Percentiles rank a stretch among this genome's conserved stretches.
phyloP scores from a whole-genome alignment of 2,888 invertebrate genomes.

The Terebella lapidaria region DNA sequence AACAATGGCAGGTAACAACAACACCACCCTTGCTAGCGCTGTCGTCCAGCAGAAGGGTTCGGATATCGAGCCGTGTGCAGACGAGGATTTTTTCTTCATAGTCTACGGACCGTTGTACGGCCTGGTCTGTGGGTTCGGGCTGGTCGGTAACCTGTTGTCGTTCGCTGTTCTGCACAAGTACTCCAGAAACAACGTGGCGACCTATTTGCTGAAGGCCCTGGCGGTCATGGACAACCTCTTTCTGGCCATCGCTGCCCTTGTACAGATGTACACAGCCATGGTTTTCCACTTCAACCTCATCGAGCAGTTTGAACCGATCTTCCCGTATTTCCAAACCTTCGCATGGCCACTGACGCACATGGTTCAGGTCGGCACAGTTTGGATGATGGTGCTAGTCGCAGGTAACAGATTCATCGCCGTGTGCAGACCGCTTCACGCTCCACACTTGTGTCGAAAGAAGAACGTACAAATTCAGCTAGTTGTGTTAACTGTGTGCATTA shows the following conservation, averaged over 20 bases:
- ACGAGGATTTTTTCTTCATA: conserved; percentile 25
- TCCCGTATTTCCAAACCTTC: conserved; percentile 20
- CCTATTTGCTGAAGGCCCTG: conserved; percentile 24
- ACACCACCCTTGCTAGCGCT: too few species aligned
- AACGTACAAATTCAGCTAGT: conserved; percentile 23
- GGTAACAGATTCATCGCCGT: conserved; percentile 28
- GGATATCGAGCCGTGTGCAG: conserved; percentile 7
- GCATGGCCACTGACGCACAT: conserved; percentile 26
- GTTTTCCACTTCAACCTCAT: conserved; percentile 17
- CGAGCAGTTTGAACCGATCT: conserved; percentile 21
- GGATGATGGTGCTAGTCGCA: conserved; percentile 30
- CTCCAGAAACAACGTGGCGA: conserved; percentile 22
- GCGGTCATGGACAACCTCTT: conserved; percentile 27
- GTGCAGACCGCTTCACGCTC: conserved; percentile 26
- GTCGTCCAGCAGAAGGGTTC: too few species aligned
- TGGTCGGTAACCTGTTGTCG: conserved; percentile 27
- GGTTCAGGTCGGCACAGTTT: conserved; percentile 26
- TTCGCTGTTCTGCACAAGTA: conserved; percentile 26
- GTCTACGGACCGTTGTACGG: conserved; percentile 28
- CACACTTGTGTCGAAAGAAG: conserved; percentile 22
- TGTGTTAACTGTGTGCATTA: conserved; percentile 13
- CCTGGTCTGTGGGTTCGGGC: conserved; percentile 25
- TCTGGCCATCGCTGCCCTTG: conserved; percentile 20
- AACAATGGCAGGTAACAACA: too few species aligned
- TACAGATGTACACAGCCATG: conserved; percentile 28